A percentile compares a stretch with the other conserved stretches of the same genome.
phyloP scores from a whole-genome alignment of 2,888 invertebrate species.

The Boloria euphrosyne region DNA sequence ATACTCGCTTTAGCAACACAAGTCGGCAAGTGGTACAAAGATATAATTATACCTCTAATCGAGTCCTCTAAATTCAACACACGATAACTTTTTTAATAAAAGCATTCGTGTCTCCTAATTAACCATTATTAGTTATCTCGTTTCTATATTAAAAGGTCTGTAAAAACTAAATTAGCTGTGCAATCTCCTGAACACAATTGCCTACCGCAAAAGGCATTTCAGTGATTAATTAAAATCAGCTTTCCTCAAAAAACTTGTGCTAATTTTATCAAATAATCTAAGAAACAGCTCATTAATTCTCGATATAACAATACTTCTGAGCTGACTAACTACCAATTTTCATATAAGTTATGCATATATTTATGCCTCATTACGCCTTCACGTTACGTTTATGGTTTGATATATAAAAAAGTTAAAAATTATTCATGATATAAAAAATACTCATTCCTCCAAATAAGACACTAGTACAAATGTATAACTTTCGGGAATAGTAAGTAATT shows the following conservation, averaged over 20 bases:
- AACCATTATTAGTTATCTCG: conserved; percentile 39
- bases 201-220: conserved; percentile 67
- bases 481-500: conserved; percentile 50
- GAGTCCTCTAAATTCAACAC: conserved; percentile 27
- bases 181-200: conserved; percentile 38
- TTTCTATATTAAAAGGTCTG: conserved; percentile 25
- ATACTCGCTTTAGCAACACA: background rate
- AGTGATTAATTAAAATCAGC: conserved; percentile 58
- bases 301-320: no score
- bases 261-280: no score
- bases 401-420: background rate
- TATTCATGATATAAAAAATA: background rate
- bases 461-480: conserved; percentile 27
- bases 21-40: conserved; percentile 19
- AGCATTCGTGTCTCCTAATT: conserved; percentile 38
- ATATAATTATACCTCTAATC: conserved; percentile 24
- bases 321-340: no score
- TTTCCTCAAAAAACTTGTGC: conserved; percentile 53
- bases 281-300: no score
- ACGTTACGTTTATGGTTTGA: background rate
- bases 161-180: conserved; percentile 32
- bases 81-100: conserved; percentile 30
- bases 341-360: no score
- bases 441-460: background rate
- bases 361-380: conserved; percentile 37